phyloP scores from a whole-genome alignment of 2,888 invertebrate genomes.

The Timema podura region DNA sequence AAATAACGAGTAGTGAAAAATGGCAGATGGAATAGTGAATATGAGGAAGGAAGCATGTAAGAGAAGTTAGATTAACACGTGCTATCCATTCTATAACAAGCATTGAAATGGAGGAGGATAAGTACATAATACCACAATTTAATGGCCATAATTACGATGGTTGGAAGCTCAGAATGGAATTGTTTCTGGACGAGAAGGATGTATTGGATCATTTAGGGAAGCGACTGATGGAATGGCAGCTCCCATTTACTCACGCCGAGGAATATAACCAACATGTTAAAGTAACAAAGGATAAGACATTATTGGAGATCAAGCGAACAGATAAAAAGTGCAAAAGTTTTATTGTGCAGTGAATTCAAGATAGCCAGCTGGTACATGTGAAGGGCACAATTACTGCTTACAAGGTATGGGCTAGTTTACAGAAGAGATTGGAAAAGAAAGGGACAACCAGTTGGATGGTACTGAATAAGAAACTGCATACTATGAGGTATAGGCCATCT shows the following conservation, averaged over 20 bases:
- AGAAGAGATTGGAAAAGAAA: slow-evolving; percentile 12
- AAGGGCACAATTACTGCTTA: slow-evolving; percentile 18
- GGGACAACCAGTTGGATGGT: background rate
- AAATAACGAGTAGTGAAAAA: no score
- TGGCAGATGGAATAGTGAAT: no score
- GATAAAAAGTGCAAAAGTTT: slow-evolving; percentile 17
- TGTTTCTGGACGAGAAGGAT: background rate
- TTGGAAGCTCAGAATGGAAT: no score
- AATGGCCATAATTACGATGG: no score
- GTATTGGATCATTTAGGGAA: background rate
- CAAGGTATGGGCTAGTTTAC: slow-evolving; percentile 15
- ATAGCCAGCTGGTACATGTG: slow-evolving; percentile 16
- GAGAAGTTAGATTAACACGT: no score
- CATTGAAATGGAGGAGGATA: no score
- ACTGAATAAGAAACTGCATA: no score
- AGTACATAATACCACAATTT: no score
- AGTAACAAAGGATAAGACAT: background rate
- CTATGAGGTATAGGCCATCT: slow-evolving; percentile 3
- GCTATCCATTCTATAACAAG: no score
- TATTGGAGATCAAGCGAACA: background rate
- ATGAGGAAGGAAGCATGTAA: no score
- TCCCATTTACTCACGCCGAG: background rate
- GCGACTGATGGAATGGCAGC: background rate
- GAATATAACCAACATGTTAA: background rate
- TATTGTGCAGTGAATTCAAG: slow-evolving; percentile 18